phyloP scores from a whole-genome alignment of 2,113 vertebrate genomes.

The Bombycilla garrulus region DNA sequence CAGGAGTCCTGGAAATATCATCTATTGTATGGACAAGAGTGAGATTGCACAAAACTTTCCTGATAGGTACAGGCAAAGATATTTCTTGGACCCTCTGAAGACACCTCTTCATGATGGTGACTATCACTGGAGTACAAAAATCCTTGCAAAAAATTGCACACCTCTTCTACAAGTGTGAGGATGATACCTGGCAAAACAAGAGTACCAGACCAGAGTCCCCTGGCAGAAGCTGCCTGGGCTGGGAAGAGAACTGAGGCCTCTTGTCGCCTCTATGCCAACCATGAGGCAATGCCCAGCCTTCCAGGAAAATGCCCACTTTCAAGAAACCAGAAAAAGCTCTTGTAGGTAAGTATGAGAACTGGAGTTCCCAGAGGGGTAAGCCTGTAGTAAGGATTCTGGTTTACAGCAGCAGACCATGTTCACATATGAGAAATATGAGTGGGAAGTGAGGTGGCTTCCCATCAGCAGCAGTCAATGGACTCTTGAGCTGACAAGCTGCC shows the following conservation, averaged over 20 bases:
- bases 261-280: background rate
- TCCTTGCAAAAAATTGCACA: background rate
- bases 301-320: background rate
- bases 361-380: background rate
- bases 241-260: background rate
- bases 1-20: background rate
- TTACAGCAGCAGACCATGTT: background rate
- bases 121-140: background rate
- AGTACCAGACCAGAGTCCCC: background rate
- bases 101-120: background rate
- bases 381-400: background rate
- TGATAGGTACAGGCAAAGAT: background rate
- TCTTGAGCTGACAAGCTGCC: background rate
- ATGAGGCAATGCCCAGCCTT: rapidly evolving
- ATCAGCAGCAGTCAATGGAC: background rate
- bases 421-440: background rate
- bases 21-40: background rate
- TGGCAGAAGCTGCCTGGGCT: background rate
- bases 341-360: background rate
- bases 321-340: background rate
- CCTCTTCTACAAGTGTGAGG: background rate
- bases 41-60: background rate
- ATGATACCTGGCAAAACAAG: background rate
- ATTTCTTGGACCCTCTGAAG: background rate
- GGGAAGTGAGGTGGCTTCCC: background rate